Conservation (phyloP, 2,797 vertebrate genomes). For the Lycodopsis pacificus region DNA sequence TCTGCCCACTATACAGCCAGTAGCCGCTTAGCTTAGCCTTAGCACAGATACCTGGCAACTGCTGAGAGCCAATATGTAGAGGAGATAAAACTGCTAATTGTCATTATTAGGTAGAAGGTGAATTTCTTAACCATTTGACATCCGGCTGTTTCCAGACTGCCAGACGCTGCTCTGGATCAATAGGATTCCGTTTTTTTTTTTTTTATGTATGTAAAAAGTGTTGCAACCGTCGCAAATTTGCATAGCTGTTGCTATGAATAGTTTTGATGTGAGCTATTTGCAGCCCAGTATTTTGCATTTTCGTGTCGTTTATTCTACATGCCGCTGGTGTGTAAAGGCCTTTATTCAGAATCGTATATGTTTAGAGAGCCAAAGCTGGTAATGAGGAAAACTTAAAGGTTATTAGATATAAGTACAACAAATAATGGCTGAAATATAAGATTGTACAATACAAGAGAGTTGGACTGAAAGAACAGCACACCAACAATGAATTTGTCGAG, state of each 20-base stretch:
- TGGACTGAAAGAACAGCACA: neutral
- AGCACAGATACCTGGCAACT: slow-evolving; percentile 2
- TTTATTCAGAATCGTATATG: too few relatives aligned
- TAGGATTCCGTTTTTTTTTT: neutral
- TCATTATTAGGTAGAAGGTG: neutral
- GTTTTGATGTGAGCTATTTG: too few relatives aligned
- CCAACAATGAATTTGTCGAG: neutral
- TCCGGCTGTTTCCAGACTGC: neutral
- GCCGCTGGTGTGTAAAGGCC: too few relatives aligned
- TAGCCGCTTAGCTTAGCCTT: neutral
- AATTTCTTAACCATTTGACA: neutral
- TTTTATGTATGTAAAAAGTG: neutral
- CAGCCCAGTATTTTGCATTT: too few relatives aligned
- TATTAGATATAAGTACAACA: too few relatives aligned
- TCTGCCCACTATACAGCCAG: neutral
- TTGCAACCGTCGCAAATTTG: neutral
- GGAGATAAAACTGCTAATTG: neutral
- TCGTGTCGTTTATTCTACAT: too few relatives aligned
- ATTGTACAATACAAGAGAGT: neutral
- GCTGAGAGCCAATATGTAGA: neutral
- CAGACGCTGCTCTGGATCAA: neutral
- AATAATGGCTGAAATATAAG: too few relatives aligned
- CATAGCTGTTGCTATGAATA: neutral
- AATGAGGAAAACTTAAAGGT: neutral
- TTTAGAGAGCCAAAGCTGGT: too few relatives aligned